These are phyloP conservation scores for Thyatira batis DNA, from an alignment of 2,888 invertebrate genomes.

Conservation along the genomic window DNA sequence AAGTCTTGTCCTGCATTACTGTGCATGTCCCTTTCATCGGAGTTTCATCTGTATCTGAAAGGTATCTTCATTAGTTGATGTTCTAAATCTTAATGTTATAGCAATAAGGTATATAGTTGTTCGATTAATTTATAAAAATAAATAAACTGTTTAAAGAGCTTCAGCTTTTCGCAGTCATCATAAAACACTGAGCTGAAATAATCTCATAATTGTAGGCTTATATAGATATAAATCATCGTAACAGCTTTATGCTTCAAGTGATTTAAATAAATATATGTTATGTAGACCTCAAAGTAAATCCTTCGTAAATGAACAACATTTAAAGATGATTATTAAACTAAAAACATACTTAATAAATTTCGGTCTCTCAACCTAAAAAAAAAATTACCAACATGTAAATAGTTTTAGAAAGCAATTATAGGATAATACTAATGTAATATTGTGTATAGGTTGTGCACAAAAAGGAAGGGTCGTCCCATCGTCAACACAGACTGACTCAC, in stretches of 20 bases:
- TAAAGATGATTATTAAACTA: too few species aligned
- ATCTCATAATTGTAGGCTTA: conserved; percentile 35
- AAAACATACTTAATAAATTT: too few species aligned
- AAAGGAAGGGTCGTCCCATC: conserved; percentile 57
- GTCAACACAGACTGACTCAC: conserved; percentile 64
- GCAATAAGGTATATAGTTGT: conserved; percentile 25
- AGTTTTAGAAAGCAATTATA: neutral
- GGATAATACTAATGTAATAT: neutral
- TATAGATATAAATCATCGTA: conserved; percentile 28
- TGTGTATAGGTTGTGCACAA: conserved; percentile 70
- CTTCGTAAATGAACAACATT: neutral
- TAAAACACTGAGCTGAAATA: conserved; percentile 26
- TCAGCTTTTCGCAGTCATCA: conserved; percentile 39
- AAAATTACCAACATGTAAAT: too few species aligned
- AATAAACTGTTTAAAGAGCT: conserved; percentile 20
- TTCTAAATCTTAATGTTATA: conserved; percentile 40
- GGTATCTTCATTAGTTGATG: conserved; percentile 51
- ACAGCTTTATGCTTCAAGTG: conserved; percentile 45
- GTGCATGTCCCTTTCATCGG: conserved; percentile 65
- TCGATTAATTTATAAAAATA: conserved; percentile 15
- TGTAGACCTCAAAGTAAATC: neutral
- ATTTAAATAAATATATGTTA: conserved; percentile 6
- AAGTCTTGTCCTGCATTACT: conserved; percentile 55
- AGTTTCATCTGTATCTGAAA: conserved; percentile 41
- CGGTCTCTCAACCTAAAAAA: too few species aligned